These are phyloP conservation scores for Raja brachyura DNA, from an alignment of 2,113 vertebrate genomes.

Conservation along the genomic window DNA sequence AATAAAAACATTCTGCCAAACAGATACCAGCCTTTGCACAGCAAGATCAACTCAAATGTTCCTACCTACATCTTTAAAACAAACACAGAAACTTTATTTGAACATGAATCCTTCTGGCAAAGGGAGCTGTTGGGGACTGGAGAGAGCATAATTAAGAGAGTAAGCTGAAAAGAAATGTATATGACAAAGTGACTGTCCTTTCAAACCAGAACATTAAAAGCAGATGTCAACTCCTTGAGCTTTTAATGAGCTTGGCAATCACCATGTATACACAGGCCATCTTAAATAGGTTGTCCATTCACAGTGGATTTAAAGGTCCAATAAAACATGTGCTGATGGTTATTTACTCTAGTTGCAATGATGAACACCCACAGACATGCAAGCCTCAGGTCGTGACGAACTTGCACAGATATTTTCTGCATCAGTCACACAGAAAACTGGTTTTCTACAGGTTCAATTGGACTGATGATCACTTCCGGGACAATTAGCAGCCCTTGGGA, in stretches of 20 bases:
- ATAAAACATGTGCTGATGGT: not conserved
- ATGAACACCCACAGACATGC: not conserved
- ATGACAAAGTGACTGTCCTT: not conserved
- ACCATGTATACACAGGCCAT: constrained; percentile 6
- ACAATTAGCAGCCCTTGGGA: too few species aligned
- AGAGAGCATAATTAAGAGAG: not conserved
- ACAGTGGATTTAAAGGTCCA: not conserved
- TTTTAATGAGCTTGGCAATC: not conserved
- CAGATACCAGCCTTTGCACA: not conserved
- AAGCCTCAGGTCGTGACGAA: too few species aligned
- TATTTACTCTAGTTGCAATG: not conserved
- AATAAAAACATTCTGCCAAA: not conserved
- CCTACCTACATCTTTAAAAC: not conserved
- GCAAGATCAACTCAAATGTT: not conserved
- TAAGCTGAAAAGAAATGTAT: not conserved
- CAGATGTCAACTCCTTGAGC: constrained; percentile 26
- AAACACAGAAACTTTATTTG: not conserved
- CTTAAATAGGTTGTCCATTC: constrained; percentile 13
- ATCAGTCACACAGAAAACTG: too few species aligned
- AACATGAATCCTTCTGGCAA: not conserved
- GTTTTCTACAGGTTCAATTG: too few species aligned
- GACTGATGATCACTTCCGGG: too few species aligned
- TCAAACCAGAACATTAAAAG: constrained; percentile 20
- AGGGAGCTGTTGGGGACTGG: not conserved
- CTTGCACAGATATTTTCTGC: too few species aligned